Base-by-base conservation (phyloP, 2,888 invertebrate genomes). In the Hecatera dysodea region DNA sequence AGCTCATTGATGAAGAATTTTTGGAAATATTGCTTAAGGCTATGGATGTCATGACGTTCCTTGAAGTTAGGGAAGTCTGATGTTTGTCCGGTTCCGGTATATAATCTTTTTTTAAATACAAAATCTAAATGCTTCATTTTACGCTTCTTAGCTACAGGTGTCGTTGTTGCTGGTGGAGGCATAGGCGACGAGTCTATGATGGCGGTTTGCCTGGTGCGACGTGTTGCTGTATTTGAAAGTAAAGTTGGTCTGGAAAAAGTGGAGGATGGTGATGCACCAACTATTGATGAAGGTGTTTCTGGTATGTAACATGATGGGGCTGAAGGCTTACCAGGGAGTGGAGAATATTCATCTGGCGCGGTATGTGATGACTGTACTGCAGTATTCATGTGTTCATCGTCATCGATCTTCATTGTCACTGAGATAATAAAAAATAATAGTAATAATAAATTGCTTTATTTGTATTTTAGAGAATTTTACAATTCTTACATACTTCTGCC, bases 91-190 rank as follows among this genome's bases (percentile, higher is more conserved):
- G 67, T 5, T 61, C 61, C 61, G 15, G 67, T 60, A 67, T 55
- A 61, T 67, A 11, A 15, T 60, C 3, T 61, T 55, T 63, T 68
- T 56, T 68, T 56, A 56, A 68, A 56, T 24, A 59, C 22, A 62
- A 68, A 68, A 48, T 62, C 68, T 63, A 68, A 68, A 1, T 19
- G 57, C 63, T 69, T 69, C 56, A 57, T 56, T 63, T 63, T 57
- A 63, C 57, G 63, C 67, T 67, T 61, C 42, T 69, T 63, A 63
- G 50, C 42, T 2, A 56, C 19, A 29, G 63, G 69, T 56, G 55
- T 29, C 24, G 33, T 67, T 69, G 42, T 69, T 1, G 63, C 61
- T 55, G 61, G 46, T n/a, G 53, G 67, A 55, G 27, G 61, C 55
- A 68, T 68, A 53, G 55, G 53, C 1, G 61, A 68, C n/a, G 67